Evolutionary conservation across 30 jellyfish, hydroid and myxozoan species (phyloP), one percentile per base, ranked within the genome.

Genomic region (Chrysaora quinquecirrha): DNA sequence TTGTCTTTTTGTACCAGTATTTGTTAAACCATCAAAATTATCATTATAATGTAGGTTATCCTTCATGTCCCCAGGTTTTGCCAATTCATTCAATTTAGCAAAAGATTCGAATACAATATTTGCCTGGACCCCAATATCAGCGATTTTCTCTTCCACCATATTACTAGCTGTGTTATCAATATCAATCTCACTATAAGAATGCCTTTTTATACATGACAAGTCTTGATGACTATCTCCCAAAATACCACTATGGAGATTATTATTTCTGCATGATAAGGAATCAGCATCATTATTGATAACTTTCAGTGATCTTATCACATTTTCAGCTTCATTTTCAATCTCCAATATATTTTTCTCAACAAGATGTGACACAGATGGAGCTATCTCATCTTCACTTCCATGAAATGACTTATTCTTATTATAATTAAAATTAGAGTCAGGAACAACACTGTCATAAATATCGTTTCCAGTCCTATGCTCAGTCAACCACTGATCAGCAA

Each of bases 401-500:
- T 54, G 35, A 28, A 9, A 46, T 16, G 54, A 31, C 20, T 25
- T 46, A 33, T 1, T 7, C 11, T 22, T 33, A 18, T 23, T 81
- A 50, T 28, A 30, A 22, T 52, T 31, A 7, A 32, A 64, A 4
- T 21, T 24, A 18, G 76, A 64, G 3, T 24, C 50, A 21, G 76
- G 52, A 21, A 64, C 24, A 14, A 64, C 14, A 7, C 18, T 25
- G 19, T 63, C 74, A 19, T 31, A 62, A 21, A 1, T 7, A 18
- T 28, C 68, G 18, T 10, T 56, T 34, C 52, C 76, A 43, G 24
- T 48, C 66, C 78, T 67, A 30, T 82, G 56, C 34, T 48, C 91
- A 28, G 54, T 80, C 65, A 91, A 35, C 56, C 83, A 81, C 16
- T 81, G 82, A 61, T 91, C 98, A 27, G 98, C 98, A 77, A 91